Evolutionary conservation across 2,888 invertebrate genomes (phyloP).

Genomic region (Hoplodrina ambigua): DNA sequence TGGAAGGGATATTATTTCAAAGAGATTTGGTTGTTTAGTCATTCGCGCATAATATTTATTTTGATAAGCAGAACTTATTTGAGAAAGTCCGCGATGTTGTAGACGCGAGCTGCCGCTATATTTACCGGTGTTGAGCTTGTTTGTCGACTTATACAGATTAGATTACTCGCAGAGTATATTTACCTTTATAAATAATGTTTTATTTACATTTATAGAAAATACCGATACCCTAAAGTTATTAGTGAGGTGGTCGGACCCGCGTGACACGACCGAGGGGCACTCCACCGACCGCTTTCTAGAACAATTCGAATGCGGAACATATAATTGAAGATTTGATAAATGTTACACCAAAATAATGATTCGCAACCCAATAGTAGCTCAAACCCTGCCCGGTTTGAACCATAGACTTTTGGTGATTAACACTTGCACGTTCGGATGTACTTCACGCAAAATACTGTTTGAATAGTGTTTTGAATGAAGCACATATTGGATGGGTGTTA

Average conservation of each 20-base stretch:
- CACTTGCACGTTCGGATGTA: background rate
- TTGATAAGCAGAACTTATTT: slow-evolving; percentile 34
- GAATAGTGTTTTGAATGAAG: background rate
- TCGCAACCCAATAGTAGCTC: background rate
- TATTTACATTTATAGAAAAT: slow-evolving; percentile 41
- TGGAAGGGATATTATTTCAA: slow-evolving; percentile 12
- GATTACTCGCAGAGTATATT: slow-evolving; percentile 54
- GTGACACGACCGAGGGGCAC: slow-evolving; percentile 17
- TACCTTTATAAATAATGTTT: slow-evolving; percentile 31
- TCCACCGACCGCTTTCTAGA: background rate
- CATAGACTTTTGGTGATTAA: background rate
- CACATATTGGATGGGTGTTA: too few relatives aligned
- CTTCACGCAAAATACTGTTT: background rate
- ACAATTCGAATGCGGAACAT: background rate
- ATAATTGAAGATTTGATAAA: background rate
- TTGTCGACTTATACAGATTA: slow-evolving; percentile 23
- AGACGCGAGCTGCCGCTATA: slow-evolving; percentile 30
- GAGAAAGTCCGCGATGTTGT: slow-evolving; percentile 36
- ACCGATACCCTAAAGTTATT: slow-evolving; percentile 50
- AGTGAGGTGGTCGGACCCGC: slow-evolving; percentile 39
- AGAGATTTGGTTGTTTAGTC: slow-evolving; percentile 44
- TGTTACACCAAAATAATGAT: background rate
- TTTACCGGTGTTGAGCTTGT: slow-evolving; percentile 25
- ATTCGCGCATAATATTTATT: slow-evolving; percentile 54
- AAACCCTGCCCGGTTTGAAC: background rate